Evolutionary conservation across 2,797 vertebrate genomes (phyloP), one percentile per base, ranked within the genome.

Genomic region (Tenualosa ilisha): DNA sequence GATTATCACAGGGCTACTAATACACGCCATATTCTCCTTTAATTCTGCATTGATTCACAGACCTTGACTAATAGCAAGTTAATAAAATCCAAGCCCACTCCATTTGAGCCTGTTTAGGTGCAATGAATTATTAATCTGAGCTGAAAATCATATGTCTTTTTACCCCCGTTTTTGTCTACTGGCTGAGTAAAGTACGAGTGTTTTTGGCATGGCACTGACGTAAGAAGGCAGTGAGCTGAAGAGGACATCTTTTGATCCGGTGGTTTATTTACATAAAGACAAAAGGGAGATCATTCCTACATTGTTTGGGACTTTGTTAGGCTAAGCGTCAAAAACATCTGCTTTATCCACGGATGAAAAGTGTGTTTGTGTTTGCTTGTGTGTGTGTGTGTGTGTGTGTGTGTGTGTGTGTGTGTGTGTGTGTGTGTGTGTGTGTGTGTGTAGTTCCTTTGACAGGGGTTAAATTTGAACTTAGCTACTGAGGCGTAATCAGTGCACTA

Each of bases 231-330:
- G 17, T 6, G 17, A 79, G 31, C 68, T 40, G 68, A 31, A 31
- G 15, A 31, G 15, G 68, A 40, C 68, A 6, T 22, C 37, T 46
- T 79, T 46, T 46, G 3, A 43, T 79, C 37, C 40, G 20, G 20
- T 22, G 20, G 40, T 12, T 79, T 43, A 79, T 79, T 43, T 79
- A 40, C 72, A 79, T 79, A 40, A 46, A 22, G 37, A 79, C 72
- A 79, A 79, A 79, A 15, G 15, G 17, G 72, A 46, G 40, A 79
- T 43, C 20, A 75, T 79, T 79, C 72, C 72, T 43, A 79, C 72
- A 6, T 46, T 7, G 40, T 46, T 79, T 79, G 22, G 37, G 40
- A 15, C 37, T 46, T 40, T 20, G 72, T 79, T 43, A 43, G 17
- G 72, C 5, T 79, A 46, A 79, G 40, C 72, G 4, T 79, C 72